These are phyloP conservation scores for Tupiocoris notatus DNA, from an alignment of 2,888 invertebrate genomes.

Conservation along the genomic window DNA sequence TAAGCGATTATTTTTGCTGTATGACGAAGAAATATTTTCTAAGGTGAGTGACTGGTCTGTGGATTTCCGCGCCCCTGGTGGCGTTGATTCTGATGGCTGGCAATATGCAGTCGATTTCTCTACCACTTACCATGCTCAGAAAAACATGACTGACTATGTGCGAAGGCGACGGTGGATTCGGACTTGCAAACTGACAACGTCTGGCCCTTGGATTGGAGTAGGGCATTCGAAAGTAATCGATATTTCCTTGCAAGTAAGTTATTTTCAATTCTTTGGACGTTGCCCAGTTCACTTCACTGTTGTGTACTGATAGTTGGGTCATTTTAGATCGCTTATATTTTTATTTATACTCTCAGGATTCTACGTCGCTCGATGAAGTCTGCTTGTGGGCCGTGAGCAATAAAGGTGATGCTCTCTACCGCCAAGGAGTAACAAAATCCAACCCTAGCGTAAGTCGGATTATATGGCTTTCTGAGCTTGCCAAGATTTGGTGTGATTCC, in stretches of 20 bases:
- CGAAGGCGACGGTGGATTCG: conserved; percentile 80
- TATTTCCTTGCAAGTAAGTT: conserved; percentile 70
- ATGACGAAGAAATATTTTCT: no score
- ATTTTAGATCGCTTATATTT: background rate
- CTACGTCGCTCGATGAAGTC: conserved; percentile 52
- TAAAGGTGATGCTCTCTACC: conserved; percentile 80
- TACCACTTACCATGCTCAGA: conserved; percentile 78
- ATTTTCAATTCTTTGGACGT: no score
- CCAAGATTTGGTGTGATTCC: background rate
- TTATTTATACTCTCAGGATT: conserved; percentile 32
- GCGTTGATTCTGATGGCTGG: conserved; percentile 90
- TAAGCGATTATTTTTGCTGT: no score
- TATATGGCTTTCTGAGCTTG: background rate
- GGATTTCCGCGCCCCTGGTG: conserved; percentile 87
- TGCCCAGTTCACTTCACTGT: no score
- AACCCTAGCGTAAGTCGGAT: conserved; percentile 65
- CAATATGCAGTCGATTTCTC: conserved; percentile 93
- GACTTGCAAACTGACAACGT: conserved; percentile 75
- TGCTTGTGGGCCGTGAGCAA: conserved; percentile 82
- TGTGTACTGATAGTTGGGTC: no score
- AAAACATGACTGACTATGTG: conserved; percentile 85
- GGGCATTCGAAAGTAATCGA: conserved; percentile 83
- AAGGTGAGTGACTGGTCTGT: conserved; percentile 87
- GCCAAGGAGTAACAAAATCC: conserved; percentile 71
- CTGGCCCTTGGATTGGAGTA: conserved; percentile 84